Conservation (phyloP, 1,140 invertebrate genomes). For the Uloborus diversus region DNA sequence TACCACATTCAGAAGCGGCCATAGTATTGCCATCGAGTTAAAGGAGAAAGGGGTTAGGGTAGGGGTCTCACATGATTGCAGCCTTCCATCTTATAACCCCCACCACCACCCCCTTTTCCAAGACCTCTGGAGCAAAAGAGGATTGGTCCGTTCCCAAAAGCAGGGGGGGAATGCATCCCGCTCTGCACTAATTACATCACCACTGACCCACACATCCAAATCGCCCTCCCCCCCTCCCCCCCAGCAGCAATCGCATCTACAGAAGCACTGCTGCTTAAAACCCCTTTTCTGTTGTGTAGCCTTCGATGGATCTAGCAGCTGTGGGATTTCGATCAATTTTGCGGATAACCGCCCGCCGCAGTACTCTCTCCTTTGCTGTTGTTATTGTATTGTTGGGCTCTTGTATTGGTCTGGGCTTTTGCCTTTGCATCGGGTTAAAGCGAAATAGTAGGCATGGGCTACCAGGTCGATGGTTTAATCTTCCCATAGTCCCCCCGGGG, state of each 20-base stretch:
- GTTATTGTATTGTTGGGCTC: slow-evolving; percentile 39
- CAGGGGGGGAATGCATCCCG: slow-evolving; percentile 3
- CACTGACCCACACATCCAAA: slow-evolving; percentile 53
- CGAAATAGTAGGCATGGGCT: neutral
- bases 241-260: slow-evolving; percentile 37
- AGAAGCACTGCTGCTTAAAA: slow-evolving; percentile 43
- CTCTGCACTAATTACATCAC: slow-evolving; percentile 53
- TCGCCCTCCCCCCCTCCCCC: slow-evolving; percentile 1
- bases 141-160: neutral
- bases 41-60: neutral
- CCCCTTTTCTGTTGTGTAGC: slow-evolving; percentile 22
- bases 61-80: neutral
- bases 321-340: slow-evolving; percentile 57
- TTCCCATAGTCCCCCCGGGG: slow-evolving; percentile 28
- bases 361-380: neutral
- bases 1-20: neutral
- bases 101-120: neutral
- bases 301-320: slow-evolving; percentile 15
- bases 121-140: neutral
- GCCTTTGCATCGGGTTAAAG: neutral
- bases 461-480: slow-evolving; percentile 53
- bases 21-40: too few species aligned
- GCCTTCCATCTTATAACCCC: neutral
- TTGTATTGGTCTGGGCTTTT: slow-evolving; percentile 16
- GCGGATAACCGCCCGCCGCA: slow-evolving; percentile 44